phyloP scores from a whole-genome alignment of 2,113 vertebrate genomes.

The Malurus melanocephalus region DNA sequence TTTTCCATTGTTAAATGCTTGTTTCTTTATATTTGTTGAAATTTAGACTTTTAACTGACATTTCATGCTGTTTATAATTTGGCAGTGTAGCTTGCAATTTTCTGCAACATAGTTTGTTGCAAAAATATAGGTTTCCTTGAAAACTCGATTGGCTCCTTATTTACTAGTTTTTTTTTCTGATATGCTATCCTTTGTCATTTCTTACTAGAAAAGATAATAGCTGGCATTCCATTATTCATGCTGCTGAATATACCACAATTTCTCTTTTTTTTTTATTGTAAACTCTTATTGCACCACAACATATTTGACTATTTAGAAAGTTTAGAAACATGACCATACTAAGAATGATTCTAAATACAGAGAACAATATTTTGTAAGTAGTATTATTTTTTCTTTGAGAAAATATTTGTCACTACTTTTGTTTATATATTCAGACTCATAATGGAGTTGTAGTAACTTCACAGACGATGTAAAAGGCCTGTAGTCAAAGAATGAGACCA shows the following conservation, averaged over 20 bases:
- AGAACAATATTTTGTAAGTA: background rate
- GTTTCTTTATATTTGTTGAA: background rate
- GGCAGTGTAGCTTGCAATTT: background rate
- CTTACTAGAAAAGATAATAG: background rate
- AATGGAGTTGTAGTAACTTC: fast-evolving
- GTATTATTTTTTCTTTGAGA: background rate
- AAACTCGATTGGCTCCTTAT: background rate
- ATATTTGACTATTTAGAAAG: background rate
- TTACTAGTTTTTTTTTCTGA: background rate
- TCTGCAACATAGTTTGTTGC: background rate
- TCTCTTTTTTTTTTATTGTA: background rate
- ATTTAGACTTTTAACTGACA: background rate
- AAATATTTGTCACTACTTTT: background rate
- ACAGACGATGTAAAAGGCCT: background rate
- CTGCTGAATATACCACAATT: background rate
- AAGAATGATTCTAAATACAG: background rate
- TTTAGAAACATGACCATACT: background rate
- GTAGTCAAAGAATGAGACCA: background rate
- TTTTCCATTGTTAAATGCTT: background rate
- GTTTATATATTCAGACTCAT: background rate
- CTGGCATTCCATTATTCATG: background rate
- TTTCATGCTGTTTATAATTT: background rate
- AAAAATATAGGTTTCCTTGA: background rate
- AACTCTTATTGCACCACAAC: background rate
- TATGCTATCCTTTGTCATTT: background rate